A percentile compares a stretch with the other conserved stretches of the same genome.
Conservation (phyloP, 2,888 invertebrate genomes). For the Orchesella flavescens region DNA sequence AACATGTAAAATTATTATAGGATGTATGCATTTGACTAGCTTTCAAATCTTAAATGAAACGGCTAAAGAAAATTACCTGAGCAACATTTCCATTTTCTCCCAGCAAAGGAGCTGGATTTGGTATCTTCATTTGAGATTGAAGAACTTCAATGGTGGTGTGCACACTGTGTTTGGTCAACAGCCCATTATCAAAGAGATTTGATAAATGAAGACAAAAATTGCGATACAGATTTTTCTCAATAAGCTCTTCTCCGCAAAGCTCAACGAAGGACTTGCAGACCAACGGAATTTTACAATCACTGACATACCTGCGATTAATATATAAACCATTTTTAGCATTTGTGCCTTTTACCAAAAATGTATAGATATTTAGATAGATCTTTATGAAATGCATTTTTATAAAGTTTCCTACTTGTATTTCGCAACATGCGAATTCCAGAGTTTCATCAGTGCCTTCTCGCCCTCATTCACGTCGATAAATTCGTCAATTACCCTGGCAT, state of each 20-base stretch:
- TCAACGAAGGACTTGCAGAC: slow-evolving; percentile 95
- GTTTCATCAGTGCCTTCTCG: slow-evolving; percentile 97
- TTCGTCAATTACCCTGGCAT: slow-evolving; percentile 98
- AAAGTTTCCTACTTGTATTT: slow-evolving; percentile 84
- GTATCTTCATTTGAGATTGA: slow-evolving; percentile 70
- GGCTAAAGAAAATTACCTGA: too few relatives aligned
- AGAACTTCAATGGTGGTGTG: slow-evolving; percentile 80
- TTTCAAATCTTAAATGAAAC: too few relatives aligned
- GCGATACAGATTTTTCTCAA: slow-evolving; percentile 89
- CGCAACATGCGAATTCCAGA: slow-evolving; percentile 99
- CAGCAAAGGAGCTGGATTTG: slow-evolving; percentile 10
- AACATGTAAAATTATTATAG: too few relatives aligned
- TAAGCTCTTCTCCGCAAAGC: slow-evolving; percentile 85
- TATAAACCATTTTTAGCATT: too few relatives aligned
- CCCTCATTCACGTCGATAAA: slow-evolving; percentile 99
- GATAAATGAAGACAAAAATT: slow-evolving; percentile 96
- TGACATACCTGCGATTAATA: slow-evolving; percentile 81
- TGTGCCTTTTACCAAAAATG: slow-evolving; percentile 13
- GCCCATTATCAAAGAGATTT: slow-evolving; percentile 93
- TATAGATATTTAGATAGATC: neutral
- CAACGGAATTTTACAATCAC: slow-evolving; percentile 93
- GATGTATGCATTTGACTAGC: too few relatives aligned
- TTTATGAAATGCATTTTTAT: slow-evolving; percentile 4
- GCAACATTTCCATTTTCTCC: slow-evolving; percentile 17
- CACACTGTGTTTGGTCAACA: slow-evolving; percentile 86